Evolutionary conservation across 2,888 invertebrate species (phyloP), one percentile per base, ranked within the genome.

Genomic region (Calameuta pallipes): DNA sequence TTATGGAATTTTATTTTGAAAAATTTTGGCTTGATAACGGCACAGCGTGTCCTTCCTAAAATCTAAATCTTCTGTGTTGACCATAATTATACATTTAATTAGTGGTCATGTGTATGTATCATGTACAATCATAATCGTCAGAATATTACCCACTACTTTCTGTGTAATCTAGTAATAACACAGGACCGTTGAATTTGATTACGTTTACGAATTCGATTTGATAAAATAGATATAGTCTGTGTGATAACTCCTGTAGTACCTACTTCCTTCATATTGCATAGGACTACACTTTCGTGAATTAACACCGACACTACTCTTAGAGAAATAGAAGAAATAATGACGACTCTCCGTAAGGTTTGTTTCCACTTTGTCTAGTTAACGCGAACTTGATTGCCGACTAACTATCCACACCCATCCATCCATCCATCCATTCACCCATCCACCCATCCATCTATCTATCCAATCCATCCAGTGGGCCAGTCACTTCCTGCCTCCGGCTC

Each of bases 281-380:
- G 31, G 31, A 31, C 31, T 31, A 31, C 31, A 31, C 31, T 31
- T 31, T 1, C 1, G 31, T 31, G 31, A 31, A 31, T 31, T 31
- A 31, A 56, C 23, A 56, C 9, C 23, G 23, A 56, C 41, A 56
- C 41, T 56, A 56, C 23, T 56, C 9, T 56, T 56, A 9, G 23
- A 9, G 23, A 56, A 56, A 56, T 56, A 56, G 41, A 56, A 56
- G 23, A 56, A 56, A 56, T 56, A 41, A 41, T 15, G 6, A 23
- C 9, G 15, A 41, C 41, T 41, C 80, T 80, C 74, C 78, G 76
- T 76, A 82, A 85, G 84, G 81, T 86, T 86, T 86, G 83, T 85
- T 86, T 86, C 85, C 87, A 88, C 84, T 88, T 88, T 87, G 87
- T 81, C 85, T 83, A 82, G 86, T 89, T 87, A 88, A 88, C 85